phyloP scores from a whole-genome alignment of 2,888 invertebrate genomes.

The Drosophila lutescens region DNA sequence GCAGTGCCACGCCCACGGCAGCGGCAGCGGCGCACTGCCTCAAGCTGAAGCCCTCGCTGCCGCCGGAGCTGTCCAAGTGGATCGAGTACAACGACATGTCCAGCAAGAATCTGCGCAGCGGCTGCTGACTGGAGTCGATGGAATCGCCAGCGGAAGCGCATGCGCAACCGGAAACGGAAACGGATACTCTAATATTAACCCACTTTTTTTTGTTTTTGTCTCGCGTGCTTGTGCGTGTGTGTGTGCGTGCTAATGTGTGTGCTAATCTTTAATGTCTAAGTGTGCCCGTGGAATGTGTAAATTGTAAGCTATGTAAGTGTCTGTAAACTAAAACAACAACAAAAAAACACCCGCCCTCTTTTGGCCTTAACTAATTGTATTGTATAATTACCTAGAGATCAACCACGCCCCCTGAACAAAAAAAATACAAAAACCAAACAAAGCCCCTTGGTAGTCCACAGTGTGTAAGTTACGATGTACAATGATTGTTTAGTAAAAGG shows the following conservation, averaged over 20 bases:
- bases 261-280: conserved; percentile 13
- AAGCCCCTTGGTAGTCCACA: conserved; percentile 30
- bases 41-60: conserved; percentile 86
- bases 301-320: conserved; percentile 39
- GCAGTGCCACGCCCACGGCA: conserved; percentile 17
- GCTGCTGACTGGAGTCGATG: conserved; percentile 72
- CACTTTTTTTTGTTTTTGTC: conserved; percentile 10
- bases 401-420: conserved; percentile 15
- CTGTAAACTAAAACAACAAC: conserved; percentile 20
- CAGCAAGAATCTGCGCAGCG: conserved; percentile 87
- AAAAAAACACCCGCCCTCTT: conserved; percentile 26
- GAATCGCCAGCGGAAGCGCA: too few species aligned
- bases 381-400: conserved; percentile 32
- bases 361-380: conserved; percentile 38
- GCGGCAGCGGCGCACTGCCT: conserved; percentile 40
- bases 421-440: background rate
- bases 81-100: conserved; percentile 90
- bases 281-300: conserved; percentile 20
- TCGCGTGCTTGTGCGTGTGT: conserved; percentile 4
- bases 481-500: conserved; percentile 34
- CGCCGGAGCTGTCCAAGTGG: conserved; percentile 88
- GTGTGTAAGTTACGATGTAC: conserved; percentile 33
- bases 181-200: conserved; percentile 6
- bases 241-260: conserved; percentile 9
- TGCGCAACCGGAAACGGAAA: too few species aligned